Base-by-base conservation (phyloP, 2,797 vertebrate species). In the Heteromormyrus szaboi region DNA sequence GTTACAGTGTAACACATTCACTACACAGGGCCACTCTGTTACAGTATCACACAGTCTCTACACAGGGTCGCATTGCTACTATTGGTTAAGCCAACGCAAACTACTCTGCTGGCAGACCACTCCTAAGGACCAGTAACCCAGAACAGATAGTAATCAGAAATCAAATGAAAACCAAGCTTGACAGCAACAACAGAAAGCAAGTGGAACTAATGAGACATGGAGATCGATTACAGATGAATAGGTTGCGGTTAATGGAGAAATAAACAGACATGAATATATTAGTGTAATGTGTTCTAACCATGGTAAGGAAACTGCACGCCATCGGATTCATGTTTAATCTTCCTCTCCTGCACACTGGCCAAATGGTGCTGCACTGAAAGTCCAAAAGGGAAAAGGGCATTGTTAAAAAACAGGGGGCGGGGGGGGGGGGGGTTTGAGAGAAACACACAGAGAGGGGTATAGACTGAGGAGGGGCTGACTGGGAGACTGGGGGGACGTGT, bases 251-350 rank as follows among this genome's bases (percentile, higher is more conserved):
- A 62, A 87, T 87, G 54, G 54, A 59, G 14, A 59, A 59, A 90
- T 88, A 92, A 90, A 93, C 53, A 93, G 87, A 91, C 4, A 53
- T 25, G 33, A 19, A 54, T 51, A 92, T 91, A 91, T 93, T 90
- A 95, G 93, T 94, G 93, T 94, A 94, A 94, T 94, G 93, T 94
- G 91, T 95, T 95, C 96, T 96, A 95, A 96, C 96, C 96, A 95
- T 96, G 96, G 93, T 96, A 96, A 92, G 96, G 95, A 95, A 96
- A 96, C 96, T 96, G 96, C 95, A 96, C 95, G 92, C 95, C 96
- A 95, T 96, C 96, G 89, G 95, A 96, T 93, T 96, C 96, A 94
- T 96, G 96, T 94, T 96, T 96, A 93, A 96, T 96, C 96, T 96
- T 96, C 96, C 96, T 95, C 95, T 96, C 96, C 94, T 96, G 96